These are phyloP conservation scores for Anarrhichthys ocellatus DNA, from an alignment of 2,113 vertebrate species.

Conservation along the genomic window DNA sequence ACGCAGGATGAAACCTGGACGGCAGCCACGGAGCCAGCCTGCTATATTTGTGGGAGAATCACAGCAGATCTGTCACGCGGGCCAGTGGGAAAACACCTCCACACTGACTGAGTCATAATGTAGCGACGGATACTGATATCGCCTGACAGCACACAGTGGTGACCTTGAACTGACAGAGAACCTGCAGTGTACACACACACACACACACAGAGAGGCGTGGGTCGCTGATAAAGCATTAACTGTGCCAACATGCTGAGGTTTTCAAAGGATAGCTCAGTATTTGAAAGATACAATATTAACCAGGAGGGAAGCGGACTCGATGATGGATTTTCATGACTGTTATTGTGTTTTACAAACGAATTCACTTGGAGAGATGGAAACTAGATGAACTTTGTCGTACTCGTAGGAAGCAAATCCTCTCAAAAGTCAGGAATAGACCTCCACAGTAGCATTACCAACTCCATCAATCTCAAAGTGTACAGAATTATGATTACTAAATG, in stretches of 20 bases:
- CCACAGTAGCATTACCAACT: neutral
- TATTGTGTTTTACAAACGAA: slow-evolving; percentile 10
- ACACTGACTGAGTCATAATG: slow-evolving; percentile 47
- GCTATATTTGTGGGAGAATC: slow-evolving; percentile 25
- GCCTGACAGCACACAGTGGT: slow-evolving; percentile 38
- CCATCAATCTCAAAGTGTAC: neutral
- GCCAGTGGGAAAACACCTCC: slow-evolving; percentile 52
- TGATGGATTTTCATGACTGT: neutral
- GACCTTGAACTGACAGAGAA: slow-evolving; percentile 58
- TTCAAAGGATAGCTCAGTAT: slow-evolving; percentile 5
- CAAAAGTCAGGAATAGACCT: neutral
- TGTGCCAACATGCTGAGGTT: slow-evolving; percentile 25
- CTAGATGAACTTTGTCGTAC: neutral
- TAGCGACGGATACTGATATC: slow-evolving; percentile 31
- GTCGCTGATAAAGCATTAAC: slow-evolving; percentile 48
- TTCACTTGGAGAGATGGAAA: neutral
- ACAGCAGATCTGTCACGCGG: slow-evolving; percentile 5
- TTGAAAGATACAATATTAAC: slow-evolving; percentile 5
- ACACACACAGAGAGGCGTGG: neutral
- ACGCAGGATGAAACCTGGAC: slow-evolving; percentile 42
- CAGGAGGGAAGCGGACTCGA: neutral
- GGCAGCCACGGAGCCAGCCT: slow-evolving; percentile 6
- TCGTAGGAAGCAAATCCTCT: neutral
- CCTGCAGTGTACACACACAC: neutral
- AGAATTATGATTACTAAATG: neutral